Evolutionary conservation across 2,797 vertebrate genomes (phyloP).

Genomic region (Alcedo quadribrachys): DNA sequence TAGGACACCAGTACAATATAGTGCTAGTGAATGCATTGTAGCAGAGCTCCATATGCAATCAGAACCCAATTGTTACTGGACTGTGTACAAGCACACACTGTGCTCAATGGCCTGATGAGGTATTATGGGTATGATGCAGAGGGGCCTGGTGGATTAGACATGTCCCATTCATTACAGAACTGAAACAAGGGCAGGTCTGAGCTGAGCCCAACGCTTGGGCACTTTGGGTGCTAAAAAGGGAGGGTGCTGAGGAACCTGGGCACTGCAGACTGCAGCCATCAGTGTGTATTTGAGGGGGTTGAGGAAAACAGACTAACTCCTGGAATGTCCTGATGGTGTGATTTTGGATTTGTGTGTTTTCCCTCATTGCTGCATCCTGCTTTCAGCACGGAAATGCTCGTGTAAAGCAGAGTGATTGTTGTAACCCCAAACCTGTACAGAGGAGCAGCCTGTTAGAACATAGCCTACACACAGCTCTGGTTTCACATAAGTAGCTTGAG

Average conservation of each 20-base stretch:
- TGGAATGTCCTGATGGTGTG: slow-evolving; percentile 20
- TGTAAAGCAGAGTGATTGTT: slow-evolving; percentile 63
- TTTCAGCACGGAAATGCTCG: slow-evolving; percentile 52
- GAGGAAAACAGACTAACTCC: not conserved
- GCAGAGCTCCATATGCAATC: slow-evolving; percentile 81
- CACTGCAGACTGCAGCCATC: not conserved
- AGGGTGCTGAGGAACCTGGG: not conserved
- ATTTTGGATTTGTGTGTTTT: slow-evolving; percentile 24
- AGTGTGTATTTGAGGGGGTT: not conserved
- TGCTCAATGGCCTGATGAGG: slow-evolving; percentile 91
- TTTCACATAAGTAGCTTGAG: slow-evolving; percentile 67
- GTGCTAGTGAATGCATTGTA: slow-evolving; percentile 78
- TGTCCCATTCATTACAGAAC: slow-evolving; percentile 78
- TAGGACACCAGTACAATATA: slow-evolving; percentile 80
- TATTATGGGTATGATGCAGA: slow-evolving; percentile 84
- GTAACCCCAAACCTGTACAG: slow-evolving; percentile 58
- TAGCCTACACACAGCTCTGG: slow-evolving; percentile 59
- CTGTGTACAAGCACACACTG: slow-evolving; percentile 83
- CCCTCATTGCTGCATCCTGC: slow-evolving; percentile 37
- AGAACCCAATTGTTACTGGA: slow-evolving; percentile 85
- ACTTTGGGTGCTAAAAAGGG: slow-evolving; percentile 41
- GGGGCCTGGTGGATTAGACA: slow-evolving; percentile 77
- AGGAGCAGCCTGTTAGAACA: slow-evolving; percentile 68
- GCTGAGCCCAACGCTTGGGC: slow-evolving; percentile 39
- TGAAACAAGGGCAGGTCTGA: slow-evolving; percentile 67